Conservation (phyloP, 2,888 invertebrate genomes). For the Cerceris rybyensis region DNA sequence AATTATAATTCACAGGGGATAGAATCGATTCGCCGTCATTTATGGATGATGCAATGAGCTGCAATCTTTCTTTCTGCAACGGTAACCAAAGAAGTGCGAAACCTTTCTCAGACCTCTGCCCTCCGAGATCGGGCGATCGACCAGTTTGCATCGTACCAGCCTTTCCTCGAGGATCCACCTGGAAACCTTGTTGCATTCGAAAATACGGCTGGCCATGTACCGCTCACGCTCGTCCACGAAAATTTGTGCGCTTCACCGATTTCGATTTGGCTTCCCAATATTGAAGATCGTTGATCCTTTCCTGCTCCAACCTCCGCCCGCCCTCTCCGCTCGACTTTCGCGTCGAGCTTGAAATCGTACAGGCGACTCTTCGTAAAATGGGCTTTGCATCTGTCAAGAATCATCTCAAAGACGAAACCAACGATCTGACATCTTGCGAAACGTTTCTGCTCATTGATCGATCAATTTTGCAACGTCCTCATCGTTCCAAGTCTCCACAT, state of each 20-base stretch:
- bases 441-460: no score
- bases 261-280: conserved; percentile 68
- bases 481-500: no score
- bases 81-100: background rate
- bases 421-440: no score
- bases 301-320: no score
- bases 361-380: no score
- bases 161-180: conserved; percentile 64
- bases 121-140: conserved; percentile 54
- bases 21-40: no score
- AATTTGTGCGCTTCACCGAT: conserved; percentile 53
- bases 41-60: background rate
- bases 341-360: no score
- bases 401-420: no score
- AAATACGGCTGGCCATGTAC: conserved; percentile 70
- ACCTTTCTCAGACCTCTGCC: conserved; percentile 44
- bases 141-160: conserved; percentile 67
- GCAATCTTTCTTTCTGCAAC: background rate
- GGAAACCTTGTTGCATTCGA: conserved; percentile 72
- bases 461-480: no score
- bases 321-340: no score
- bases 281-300: conserved; percentile 37
- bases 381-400: no score
- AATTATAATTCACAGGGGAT: no score
- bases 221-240: conserved; percentile 63